phyloP scores from a whole-genome alignment of 2,888 invertebrate species.

The Nephrotoma flavescens region DNA sequence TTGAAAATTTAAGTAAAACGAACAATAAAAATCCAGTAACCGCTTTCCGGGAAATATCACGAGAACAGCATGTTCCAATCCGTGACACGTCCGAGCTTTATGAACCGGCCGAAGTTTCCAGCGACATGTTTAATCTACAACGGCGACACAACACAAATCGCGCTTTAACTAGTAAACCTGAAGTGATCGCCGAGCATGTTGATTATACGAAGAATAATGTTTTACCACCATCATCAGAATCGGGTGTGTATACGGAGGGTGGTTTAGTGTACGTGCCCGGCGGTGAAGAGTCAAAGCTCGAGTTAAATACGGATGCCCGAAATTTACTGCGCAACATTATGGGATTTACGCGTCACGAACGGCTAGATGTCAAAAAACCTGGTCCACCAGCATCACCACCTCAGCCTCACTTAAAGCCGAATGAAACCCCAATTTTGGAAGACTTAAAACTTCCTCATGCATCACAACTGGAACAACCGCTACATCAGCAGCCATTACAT shows the following conservation, averaged over 20 bases:
- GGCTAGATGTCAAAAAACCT: conserved; percentile 90
- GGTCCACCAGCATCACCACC: conserved; percentile 53
- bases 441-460: conserved; percentile 7
- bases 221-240: conserved; percentile 11
- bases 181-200: neutral
- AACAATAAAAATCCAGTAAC: conserved; percentile 3
- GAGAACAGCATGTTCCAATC: conserved; percentile 10
- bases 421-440: conserved; percentile 9
- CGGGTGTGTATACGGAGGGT: conserved; percentile 44
- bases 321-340: conserved; percentile 46
- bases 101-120: neutral
- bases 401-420: conserved; percentile 15
- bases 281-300: neutral
- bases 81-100: neutral
- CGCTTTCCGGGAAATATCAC: conserved; percentile 12
- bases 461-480: conserved; percentile 11
- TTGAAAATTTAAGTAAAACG: neutral
- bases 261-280: conserved; percentile 39
- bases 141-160: neutral
- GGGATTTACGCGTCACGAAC: conserved; percentile 76
- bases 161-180: neutral
- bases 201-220: neutral
- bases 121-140: neutral
- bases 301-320: conserved; percentile 27
- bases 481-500: conserved; percentile 8